These are phyloP conservation scores for Athrips mouffetella DNA, from an alignment of 2,888 invertebrate species.

Conservation along the genomic window DNA sequence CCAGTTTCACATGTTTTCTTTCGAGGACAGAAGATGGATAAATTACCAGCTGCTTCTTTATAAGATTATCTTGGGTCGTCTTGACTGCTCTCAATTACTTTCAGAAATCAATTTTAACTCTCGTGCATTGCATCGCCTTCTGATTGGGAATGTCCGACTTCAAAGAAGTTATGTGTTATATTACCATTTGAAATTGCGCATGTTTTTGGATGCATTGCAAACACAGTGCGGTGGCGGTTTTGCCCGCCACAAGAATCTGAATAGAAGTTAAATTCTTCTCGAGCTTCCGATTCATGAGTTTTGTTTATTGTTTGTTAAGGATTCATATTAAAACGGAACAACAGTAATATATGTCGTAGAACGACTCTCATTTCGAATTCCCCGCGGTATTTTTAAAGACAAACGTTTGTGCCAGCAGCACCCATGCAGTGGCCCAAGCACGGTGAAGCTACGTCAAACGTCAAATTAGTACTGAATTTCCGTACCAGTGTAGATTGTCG, in stretches of 20 bases:
- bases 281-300: neutral
- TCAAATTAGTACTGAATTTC: no score
- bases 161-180: conserved; percentile 19
- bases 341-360: no score
- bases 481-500: no score
- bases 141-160: conserved; percentile 22
- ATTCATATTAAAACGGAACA: no score
- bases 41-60: neutral
- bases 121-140: conserved; percentile 21
- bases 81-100: neutral
- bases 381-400: no score
- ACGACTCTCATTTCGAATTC: no score
- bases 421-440: no score
- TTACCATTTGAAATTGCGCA: conserved; percentile 12
- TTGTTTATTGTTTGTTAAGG: no score
- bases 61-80: neutral
- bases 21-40: neutral
- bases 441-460: no score
- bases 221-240: conserved; percentile 11
- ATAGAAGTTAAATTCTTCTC: conserved; percentile 19
- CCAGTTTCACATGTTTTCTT: neutral
- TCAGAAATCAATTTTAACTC: neutral
- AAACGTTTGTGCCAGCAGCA: no score
- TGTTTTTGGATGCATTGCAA: conserved; percentile 18
- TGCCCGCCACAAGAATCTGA: conserved; percentile 23